Evolutionary conservation across 2,888 invertebrate genomes (phyloP).

Genomic region (Meganola albula): DNA sequence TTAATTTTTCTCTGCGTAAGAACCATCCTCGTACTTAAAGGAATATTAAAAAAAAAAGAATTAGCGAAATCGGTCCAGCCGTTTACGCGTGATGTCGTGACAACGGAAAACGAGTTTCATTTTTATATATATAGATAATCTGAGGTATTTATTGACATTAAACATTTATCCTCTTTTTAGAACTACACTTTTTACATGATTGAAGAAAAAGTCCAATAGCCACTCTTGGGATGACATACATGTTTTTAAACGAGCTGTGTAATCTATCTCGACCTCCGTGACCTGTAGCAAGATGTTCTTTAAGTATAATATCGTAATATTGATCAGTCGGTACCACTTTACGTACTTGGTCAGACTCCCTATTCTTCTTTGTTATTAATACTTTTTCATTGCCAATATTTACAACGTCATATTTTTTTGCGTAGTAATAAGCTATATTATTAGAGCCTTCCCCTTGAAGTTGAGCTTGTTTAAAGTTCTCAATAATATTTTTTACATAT

Average conservation of each 20-base stretch:
- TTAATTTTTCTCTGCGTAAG: no score
- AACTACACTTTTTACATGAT: constrained; percentile 22
- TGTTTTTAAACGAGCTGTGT: constrained; percentile 20
- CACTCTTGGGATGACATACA: constrained; percentile 19
- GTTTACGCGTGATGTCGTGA: no score
- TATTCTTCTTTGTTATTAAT: constrained; percentile 20
- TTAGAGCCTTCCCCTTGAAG: constrained; percentile 7
- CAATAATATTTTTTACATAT: constrained; percentile 13
- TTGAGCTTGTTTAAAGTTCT: constrained; percentile 5
- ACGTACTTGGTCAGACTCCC: constrained; percentile 12
- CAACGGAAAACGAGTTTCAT: no score
- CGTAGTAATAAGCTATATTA: constrained; percentile 15
- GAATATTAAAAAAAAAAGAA: no score
- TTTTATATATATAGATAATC: no score
- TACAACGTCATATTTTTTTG: constrained; percentile 24
- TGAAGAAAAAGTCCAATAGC: constrained; percentile 22
- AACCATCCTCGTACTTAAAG: no score
- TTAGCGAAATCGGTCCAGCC: no score
- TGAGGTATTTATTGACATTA: no score
- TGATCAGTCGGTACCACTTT: constrained; percentile 20
- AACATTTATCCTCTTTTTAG: constrained; percentile 22
- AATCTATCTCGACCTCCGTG: constrained; percentile 32
- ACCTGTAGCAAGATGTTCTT: constrained; percentile 23
- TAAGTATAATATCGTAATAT: constrained; percentile 21
- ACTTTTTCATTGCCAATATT: constrained; percentile 12